Evolutionary conservation across 2,797 vertebrate genomes (phyloP), one percentile per base, ranked within the genome.

Genomic region (Squalus acanthias): DNA sequence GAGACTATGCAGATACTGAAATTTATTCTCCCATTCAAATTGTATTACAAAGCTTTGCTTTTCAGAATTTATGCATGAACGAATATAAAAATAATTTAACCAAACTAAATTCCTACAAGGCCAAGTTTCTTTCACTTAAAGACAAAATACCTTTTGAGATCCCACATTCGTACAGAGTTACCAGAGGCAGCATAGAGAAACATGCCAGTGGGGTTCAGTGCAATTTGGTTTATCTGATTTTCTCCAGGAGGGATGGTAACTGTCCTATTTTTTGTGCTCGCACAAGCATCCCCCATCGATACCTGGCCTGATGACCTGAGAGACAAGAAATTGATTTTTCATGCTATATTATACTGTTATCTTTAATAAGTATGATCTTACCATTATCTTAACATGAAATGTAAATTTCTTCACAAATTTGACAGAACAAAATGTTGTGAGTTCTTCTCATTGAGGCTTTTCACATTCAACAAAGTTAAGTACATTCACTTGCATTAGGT

Each of bases 101-200:
- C 82, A 50, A 50, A 50, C 20, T 50, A 85, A 85, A 24, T 50
- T 39, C 13, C 57, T 13, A 63, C 24, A 70, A n/a, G 24, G 9
- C 15, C 17, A 69, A 33, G 7, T 67, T 63, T 94, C 26, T 29
- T 76, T 26, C 13, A 46, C 10, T 29, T 57, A 20, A 39, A 24
- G 88, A n/a, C 39, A 33, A 10, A 97, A 33, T 98, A 99, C 99
- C 99, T 99, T 97, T 99, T 99, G 67, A 99, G 98, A 97, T 99
- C 99, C 99, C 99, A 99, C 99, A 99, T 99, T 96, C 99, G 98
- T 96, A 99, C 99, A 10, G 99, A 98, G 87, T 99, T 99, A 96
- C 99, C 99, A 53, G 99, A 98, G 39, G 99, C 99, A 1, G 99
- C 99, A 57, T 99, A 99, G 4, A 99, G 98, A 97, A 99, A 99